These are phyloP conservation scores for Euglossa dilemma DNA, from an alignment of 1,140 invertebrate species.

Conservation along the genomic window DNA sequence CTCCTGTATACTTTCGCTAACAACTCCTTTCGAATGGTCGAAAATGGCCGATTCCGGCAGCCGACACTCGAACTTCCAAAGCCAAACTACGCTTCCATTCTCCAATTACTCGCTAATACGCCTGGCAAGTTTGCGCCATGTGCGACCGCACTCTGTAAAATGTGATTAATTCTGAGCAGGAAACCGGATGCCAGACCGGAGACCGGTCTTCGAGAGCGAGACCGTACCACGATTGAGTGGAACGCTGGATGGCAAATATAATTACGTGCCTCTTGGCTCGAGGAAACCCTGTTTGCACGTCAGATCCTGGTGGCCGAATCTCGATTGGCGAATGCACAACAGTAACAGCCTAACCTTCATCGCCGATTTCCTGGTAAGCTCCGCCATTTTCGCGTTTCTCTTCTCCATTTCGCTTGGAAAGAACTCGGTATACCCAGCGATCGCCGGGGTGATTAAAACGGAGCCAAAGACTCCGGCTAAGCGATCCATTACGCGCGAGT, in stretches of 20 bases:
- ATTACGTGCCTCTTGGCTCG: slow-evolving; percentile 76
- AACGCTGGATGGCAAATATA: slow-evolving; percentile 75
- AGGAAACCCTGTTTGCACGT: slow-evolving; percentile 79
- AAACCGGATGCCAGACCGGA: slow-evolving; percentile 58
- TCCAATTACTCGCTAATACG: slow-evolving; percentile 7
- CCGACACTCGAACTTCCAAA: neutral
- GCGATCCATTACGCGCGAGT: neutral
- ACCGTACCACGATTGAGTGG: slow-evolving; percentile 68
- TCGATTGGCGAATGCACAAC: slow-evolving; percentile 77
- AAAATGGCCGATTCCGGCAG: neutral
- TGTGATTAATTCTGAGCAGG: slow-evolving; percentile 56
- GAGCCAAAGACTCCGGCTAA: neutral
- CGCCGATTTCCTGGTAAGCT: slow-evolving; percentile 73
- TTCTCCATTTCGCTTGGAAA: no score
- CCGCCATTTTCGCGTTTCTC: no score
- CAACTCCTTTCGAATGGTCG: neutral
- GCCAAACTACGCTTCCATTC: neutral
- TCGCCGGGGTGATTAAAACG: no score
- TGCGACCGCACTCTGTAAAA: neutral
- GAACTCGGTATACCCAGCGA: no score
- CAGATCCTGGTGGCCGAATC: slow-evolving; percentile 79
- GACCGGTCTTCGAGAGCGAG: slow-evolving; percentile 69
- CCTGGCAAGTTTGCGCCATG: neutral
- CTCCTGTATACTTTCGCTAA: neutral
- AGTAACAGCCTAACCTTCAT: slow-evolving; percentile 74